Conservation (phyloP, 2,888 invertebrate genomes). For the Anorthoa munda region DNA sequence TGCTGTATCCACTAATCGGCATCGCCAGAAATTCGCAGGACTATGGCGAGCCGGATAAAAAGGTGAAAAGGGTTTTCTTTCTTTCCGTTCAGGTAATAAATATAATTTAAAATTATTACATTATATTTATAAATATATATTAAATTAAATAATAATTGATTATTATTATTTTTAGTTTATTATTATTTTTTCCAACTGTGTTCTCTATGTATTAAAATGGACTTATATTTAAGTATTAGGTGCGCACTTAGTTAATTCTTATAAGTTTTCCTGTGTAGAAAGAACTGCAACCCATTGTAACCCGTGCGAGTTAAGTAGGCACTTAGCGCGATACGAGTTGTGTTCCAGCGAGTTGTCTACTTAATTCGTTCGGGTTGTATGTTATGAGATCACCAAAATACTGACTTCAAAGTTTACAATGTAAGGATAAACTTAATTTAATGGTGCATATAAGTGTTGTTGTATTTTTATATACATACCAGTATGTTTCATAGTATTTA, state of each 20-base stretch:
- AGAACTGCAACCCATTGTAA: slow-evolving; percentile 18
- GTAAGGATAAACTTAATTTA: slow-evolving; percentile 45
- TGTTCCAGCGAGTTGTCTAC: no score
- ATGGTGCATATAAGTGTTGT: slow-evolving; percentile 54
- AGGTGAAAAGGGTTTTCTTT: no score
- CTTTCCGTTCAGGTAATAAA: neutral
- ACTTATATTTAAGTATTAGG: slow-evolving; percentile 12
- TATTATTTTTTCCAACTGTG: neutral
- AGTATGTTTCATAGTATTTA: slow-evolving; percentile 33
- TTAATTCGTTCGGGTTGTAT: no score
- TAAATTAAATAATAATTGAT: no score
- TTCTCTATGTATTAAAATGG: slow-evolving; percentile 9
- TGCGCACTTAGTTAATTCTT: slow-evolving; percentile 37
- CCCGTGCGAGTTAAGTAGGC: neutral
- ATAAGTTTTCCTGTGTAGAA: slow-evolving; percentile 6
- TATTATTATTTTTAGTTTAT: neutral
- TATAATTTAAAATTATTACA: no score
- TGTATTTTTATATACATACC: slow-evolving; percentile 42
- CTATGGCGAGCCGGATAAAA: no score
- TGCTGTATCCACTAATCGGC: no score
- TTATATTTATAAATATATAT: no score
- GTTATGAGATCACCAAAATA: slow-evolving; percentile 24
- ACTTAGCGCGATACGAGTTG: no score
- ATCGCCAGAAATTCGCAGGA: no score
- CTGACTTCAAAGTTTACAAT: slow-evolving; percentile 27